Evolutionary conservation across 2,888 invertebrate genomes (phyloP).

Genomic region (Anoplius nigerrimus): DNA sequence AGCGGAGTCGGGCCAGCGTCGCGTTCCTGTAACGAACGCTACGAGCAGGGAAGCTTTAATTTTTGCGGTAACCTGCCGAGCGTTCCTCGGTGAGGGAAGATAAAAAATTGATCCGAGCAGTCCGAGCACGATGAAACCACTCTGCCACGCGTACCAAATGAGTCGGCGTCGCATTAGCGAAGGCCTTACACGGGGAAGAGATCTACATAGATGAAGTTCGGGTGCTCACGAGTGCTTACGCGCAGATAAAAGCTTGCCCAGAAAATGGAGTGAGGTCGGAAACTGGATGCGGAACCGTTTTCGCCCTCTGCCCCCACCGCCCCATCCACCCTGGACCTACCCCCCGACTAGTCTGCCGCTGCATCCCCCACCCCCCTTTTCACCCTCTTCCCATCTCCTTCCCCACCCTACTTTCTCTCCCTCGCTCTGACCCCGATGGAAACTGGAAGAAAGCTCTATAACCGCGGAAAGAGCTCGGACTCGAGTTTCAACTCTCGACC

Average conservation of each 20-base stretch:
- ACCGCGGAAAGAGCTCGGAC: conserved; percentile 19
- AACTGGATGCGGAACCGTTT: conserved; percentile 32
- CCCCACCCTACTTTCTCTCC: background rate
- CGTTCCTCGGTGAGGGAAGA: too few relatives aligned
- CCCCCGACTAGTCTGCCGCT: background rate
- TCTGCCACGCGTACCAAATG: conserved; percentile 20
- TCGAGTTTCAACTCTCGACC: conserved; percentile 21
- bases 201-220: conserved; percentile 54
- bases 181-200: conserved; percentile 38
- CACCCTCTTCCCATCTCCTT: background rate
- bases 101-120: conserved; percentile 1
- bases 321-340: background rate
- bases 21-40: too few relatives aligned
- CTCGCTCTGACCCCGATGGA: conserved; percentile 15
- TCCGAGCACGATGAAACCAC: background rate
- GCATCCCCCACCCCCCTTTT: background rate
- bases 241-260: conserved; percentile 55
- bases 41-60: too few relatives aligned
- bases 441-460: conserved; percentile 16
- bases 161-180: conserved; percentile 32
- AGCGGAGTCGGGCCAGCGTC: too few relatives aligned
- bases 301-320: background rate
- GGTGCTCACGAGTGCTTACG: conserved; percentile 49
- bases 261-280: conserved; percentile 35
- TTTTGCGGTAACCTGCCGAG: too few relatives aligned